Percentiles rank a stretch among this genome's conserved stretches.
Evolutionary conservation across 2,113 vertebrate genomes (phyloP).

Genomic region (Oryzias celebensis): DNA sequence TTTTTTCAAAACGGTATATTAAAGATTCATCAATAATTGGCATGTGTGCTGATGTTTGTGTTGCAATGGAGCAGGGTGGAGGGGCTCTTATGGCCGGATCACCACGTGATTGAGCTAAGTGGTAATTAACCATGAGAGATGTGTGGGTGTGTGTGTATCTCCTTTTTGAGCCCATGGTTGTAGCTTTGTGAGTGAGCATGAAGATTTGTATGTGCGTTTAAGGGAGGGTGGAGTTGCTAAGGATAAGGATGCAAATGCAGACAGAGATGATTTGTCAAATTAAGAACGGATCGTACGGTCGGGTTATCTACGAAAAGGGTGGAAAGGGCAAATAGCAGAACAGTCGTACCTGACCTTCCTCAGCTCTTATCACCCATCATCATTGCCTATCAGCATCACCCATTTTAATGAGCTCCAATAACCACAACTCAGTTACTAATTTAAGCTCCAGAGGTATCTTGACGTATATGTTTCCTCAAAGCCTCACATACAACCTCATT

Average conservation of each 20-base stretch:
- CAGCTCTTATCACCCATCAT: slow-evolving; percentile 69
- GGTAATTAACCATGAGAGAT: slow-evolving; percentile 70
- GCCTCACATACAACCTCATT: slow-evolving; percentile 9
- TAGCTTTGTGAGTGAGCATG: slow-evolving; percentile 20
- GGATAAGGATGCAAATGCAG: slow-evolving; percentile 20
- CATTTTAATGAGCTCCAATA: slow-evolving; percentile 80
- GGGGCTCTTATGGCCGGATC: slow-evolving; percentile 57
- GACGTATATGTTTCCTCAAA: neutral
- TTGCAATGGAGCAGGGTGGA: slow-evolving; percentile 34
- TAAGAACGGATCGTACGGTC: slow-evolving; percentile 52
- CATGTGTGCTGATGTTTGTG: slow-evolving; percentile 73
- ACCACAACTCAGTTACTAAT: slow-evolving; percentile 74
- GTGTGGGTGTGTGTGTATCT: slow-evolving; percentile 26
- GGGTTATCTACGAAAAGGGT: slow-evolving; percentile 43
- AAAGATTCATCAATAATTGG: slow-evolving; percentile 83
- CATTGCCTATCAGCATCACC: slow-evolving; percentile 53
- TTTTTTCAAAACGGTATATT: slow-evolving; percentile 75
- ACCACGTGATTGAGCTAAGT: slow-evolving; percentile 71
- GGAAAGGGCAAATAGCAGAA: slow-evolving; percentile 6
- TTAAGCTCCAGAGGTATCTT: slow-evolving; percentile 51
- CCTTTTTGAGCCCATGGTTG: slow-evolving; percentile 9
- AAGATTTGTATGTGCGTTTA: slow-evolving; percentile 22
- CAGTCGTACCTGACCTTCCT: slow-evolving; percentile 55
- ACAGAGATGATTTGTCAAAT: slow-evolving; percentile 64
- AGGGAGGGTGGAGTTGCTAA: slow-evolving; percentile 16